Base-by-base conservation (phyloP, 2,888 invertebrate species). In the Drosophila colorata region DNA sequence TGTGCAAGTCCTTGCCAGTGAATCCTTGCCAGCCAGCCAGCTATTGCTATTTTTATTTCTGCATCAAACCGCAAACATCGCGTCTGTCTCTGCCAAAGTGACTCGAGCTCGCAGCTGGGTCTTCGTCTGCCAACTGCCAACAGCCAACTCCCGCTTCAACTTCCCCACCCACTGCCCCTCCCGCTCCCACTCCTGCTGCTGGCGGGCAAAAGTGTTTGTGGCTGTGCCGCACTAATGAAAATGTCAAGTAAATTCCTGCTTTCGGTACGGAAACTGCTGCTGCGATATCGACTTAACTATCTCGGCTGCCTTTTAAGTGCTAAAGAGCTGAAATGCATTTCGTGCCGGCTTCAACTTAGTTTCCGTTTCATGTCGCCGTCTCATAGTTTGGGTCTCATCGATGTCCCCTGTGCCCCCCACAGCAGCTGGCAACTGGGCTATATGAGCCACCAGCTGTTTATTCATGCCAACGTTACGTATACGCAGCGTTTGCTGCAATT, bases 241-340 rank as follows among this genome's bases (percentile, higher is more conserved):
- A 90, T 90, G 90, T 91, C 90, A 90, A 90, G 90, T 87, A 90
- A 90, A 90, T 90, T 90, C 89, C 90, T 90, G 90, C 84, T 90
- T 88, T 90, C 75, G 90, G 90, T 33, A 85, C 90, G 90, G 90
- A 90, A 90, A 88, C 88, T 80, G 82, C 69, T 80, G 69, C 71
- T 74, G 79, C 78, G 90, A 90, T 90, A 90, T 90, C 90, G 90
- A 87, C 88, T 90, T 90, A 90, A 90, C 90, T 90, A 90, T 86
- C 89, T 66, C 43, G 53, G 66, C 69, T 80, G 80, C 80, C 66
- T 83, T 81, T 75, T 73, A 75, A 75, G 74, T 71, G 64, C 69
- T 60, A 59, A 63, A 44, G 60, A 68, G 46, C 40, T 66, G 64
- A 65, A 87, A 81, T 83, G 82, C 88, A 87, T 87, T 87, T 81